Percentiles rank a stretch among this genome's conserved stretches.
These are phyloP conservation scores for Tromatobia lineatoria DNA, from an alignment of 2,888 invertebrate species.

Conservation along the genomic window DNA sequence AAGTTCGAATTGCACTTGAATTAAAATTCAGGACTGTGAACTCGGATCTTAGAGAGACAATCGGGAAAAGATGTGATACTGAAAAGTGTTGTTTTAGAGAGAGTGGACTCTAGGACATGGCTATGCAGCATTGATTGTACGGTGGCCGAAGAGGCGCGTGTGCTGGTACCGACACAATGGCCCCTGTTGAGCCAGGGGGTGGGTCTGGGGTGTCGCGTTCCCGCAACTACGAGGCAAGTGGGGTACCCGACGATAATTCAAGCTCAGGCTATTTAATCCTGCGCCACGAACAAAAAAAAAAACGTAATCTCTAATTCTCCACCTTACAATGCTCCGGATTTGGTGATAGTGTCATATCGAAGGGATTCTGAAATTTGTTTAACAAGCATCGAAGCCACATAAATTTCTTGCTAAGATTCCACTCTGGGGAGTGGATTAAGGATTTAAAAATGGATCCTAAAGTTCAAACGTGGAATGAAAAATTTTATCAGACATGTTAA, in stretches of 20 bases:
- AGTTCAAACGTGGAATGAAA: neutral
- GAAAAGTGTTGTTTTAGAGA: too few species aligned
- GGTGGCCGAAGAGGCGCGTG: neutral
- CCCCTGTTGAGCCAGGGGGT: constrained; percentile 36
- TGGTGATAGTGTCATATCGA: constrained; percentile 52
- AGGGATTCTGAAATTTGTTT: constrained; percentile 49
- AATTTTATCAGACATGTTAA: too few species aligned
- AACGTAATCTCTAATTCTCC: constrained; percentile 63
- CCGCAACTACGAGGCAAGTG: constrained; percentile 47
- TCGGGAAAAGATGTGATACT: too few species aligned
- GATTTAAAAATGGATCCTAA: constrained; percentile 34
- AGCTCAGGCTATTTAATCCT: constrained; percentile 65
- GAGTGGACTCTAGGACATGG: neutral
- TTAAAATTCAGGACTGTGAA: too few species aligned
- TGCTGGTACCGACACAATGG: constrained; percentile 29
- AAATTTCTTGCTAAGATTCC: constrained; percentile 52
- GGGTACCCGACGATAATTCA: constrained; percentile 62
- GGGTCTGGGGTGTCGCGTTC: constrained; percentile 41
- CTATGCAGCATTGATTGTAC: neutral
- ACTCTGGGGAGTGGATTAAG: constrained; percentile 31
- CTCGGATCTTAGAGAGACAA: too few species aligned
- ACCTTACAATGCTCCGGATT: constrained; percentile 38
- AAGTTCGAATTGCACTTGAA: too few species aligned
- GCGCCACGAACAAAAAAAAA: constrained; percentile 37
- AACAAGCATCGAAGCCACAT: constrained; percentile 50